Evolutionary conservation across 2,113 vertebrate genomes (phyloP).

Genomic region (Elaphurus davidianus): DNA sequence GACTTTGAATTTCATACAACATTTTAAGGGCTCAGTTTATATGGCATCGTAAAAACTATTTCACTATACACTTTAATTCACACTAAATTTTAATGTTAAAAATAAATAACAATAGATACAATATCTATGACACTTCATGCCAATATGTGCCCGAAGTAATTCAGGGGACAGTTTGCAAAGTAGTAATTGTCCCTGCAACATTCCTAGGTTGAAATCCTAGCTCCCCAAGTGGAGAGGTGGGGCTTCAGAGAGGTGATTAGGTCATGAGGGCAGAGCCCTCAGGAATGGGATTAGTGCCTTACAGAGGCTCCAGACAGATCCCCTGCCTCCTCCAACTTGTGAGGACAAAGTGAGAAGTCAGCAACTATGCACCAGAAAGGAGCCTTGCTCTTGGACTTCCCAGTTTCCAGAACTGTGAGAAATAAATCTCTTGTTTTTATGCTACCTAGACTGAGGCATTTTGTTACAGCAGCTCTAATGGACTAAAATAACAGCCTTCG

Average conservation of each 20-base stretch:
- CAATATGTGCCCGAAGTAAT: not conserved
- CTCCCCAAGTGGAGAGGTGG: not conserved
- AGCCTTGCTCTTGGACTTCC: not conserved
- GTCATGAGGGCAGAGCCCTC: not conserved
- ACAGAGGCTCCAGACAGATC: not conserved
- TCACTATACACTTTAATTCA: not conserved
- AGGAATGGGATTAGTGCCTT: not conserved
- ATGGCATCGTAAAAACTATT: not conserved
- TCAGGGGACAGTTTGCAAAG: not conserved
- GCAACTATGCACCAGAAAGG: not conserved
- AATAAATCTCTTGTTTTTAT: not conserved
- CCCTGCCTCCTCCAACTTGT: not conserved
- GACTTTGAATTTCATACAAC: not conserved
- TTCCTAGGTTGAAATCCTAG: not conserved
- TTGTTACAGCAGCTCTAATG: not conserved
- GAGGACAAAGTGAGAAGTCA: not conserved
- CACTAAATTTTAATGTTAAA: not conserved
- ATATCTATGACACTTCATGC: not conserved
- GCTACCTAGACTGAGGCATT: not conserved
- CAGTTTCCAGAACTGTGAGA: not conserved
- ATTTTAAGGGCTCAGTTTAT: constrained; percentile 15
- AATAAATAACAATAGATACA: not conserved
- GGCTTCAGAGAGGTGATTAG: not conserved
- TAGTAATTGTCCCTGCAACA: not conserved
- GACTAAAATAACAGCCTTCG: not conserved